These are phyloP conservation scores for Neodiprion fabricii DNA, from an alignment of 1,140 invertebrate genomes.

Conservation along the genomic window DNA sequence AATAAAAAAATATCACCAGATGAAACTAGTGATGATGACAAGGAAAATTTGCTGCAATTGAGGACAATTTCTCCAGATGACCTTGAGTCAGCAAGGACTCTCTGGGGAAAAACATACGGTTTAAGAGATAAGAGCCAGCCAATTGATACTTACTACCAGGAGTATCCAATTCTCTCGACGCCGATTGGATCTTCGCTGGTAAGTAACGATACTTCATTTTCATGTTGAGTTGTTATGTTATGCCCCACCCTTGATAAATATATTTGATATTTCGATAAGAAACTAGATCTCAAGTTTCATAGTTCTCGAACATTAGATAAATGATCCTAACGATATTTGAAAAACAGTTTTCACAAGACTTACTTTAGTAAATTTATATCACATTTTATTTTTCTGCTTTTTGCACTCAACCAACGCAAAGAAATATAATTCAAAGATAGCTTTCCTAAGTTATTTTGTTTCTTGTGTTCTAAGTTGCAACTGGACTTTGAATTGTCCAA, in stretches of 20 bases:
- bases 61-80: constrained; percentile 3
- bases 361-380: too few species aligned
- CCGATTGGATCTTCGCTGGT: constrained; percentile 2
- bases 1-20: not conserved
- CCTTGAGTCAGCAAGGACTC: not conserved
- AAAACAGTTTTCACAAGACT: too few species aligned
- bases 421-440: not conserved
- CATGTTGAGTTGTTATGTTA: not conserved
- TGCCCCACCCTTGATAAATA: not conserved
- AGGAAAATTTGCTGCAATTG: not conserved
- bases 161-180: not conserved
- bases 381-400: too few species aligned
- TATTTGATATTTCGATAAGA: not conserved
- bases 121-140: not conserved
- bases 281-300: not conserved
- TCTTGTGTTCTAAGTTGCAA: not conserved
- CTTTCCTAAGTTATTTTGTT: not conserved
- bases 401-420: too few species aligned
- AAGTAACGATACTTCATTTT: not conserved
- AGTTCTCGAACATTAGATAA: not conserved
- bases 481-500: not conserved
- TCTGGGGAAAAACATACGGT: not conserved
- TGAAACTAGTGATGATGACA: not conserved
- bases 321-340: too few species aligned
- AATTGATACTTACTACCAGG: not conserved